These are phyloP conservation scores for Phoxinus dragarum DNA, from an alignment of 2,797 vertebrate species.

Conservation along the genomic window DNA sequence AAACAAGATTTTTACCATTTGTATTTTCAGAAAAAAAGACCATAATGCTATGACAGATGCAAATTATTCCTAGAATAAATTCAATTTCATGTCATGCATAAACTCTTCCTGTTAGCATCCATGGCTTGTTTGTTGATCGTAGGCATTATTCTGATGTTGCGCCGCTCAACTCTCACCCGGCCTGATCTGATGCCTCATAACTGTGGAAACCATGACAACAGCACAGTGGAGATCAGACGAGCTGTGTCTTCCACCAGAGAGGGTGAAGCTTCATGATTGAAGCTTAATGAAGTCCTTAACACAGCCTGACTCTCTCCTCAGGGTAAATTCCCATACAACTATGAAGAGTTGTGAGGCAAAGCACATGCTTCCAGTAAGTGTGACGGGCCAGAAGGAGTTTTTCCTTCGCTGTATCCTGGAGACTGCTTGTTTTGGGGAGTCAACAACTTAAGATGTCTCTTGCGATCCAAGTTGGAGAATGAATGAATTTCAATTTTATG, in stretches of 20 bases:
- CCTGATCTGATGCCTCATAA: constrained; percentile 66
- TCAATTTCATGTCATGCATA: neutral
- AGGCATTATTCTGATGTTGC: constrained; percentile 20
- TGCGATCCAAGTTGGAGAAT: constrained; percentile 47
- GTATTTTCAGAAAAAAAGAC: neutral
- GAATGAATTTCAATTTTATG: constrained; percentile 58
- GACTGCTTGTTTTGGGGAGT: constrained; percentile 60
- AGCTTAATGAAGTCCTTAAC: constrained; percentile 41
- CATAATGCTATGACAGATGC: neutral
- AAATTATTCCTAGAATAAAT: neutral
- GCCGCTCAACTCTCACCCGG: constrained; percentile 52
- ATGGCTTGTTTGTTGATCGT: neutral
- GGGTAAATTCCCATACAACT: constrained; percentile 53
- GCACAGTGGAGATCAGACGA: constrained; percentile 39
- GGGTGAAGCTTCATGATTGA: neutral
- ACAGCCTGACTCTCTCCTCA: constrained; percentile 26
- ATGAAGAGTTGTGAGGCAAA: constrained; percentile 42
- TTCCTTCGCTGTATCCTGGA: constrained; percentile 56
- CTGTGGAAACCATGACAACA: constrained; percentile 71
- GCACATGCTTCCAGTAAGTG: constrained; percentile 56
- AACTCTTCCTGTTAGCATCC: constrained; percentile 53
- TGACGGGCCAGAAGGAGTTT: constrained; percentile 29
- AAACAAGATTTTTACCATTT: neutral
- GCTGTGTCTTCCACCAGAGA: constrained; percentile 2
- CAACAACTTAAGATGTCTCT: constrained; percentile 48